Base-by-base conservation (phyloP, 2,888 invertebrate genomes). In the Drosophila nr. perissopoda region DNA sequence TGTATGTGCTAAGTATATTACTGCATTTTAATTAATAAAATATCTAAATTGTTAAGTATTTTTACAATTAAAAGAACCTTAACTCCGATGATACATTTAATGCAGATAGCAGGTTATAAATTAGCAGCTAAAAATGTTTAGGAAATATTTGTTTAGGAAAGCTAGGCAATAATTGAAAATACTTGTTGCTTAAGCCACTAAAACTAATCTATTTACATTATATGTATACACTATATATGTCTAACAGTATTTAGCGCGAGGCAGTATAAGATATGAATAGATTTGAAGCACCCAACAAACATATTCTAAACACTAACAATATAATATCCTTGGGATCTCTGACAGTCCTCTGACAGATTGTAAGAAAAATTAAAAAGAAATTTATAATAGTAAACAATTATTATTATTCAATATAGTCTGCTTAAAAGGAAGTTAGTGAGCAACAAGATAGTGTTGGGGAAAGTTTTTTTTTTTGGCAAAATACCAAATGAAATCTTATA, bases 1-100 rank as follows among this genome's bases (percentile, higher is more conserved):
- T 89, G 67, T 78, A 75, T 83, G 81, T 83, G 73, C 78, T 83
- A 84, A 88, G 87, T 88, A 85, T 73, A 52, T 49, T 56, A 68
- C 31, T 74, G 69, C 74, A 52, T 60, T 58, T 60, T 29, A 36
- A 40, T 25, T 7, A 56, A 59, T 51, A 25, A 33, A 46, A 52
- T 16, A 36, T 40, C 40, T 25, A n/a, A 70, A 66, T 36, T 63
- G n/a, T 70, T 83, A 89, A 87, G 83, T 86, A 82, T 61, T 48
- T 33, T 51, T 60, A 64, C 21, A 34, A 18, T 58, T 69, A 34
- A 34, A 18, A 18, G 33, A 48, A 10, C 21, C 16, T 18, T 18
- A 49, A 10, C 13, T 29, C 16, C 0, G 21, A 38, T 8, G 2
- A n/a, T 8, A 25, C 40, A 33, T 56, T 18, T 38, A 8, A 18